Evolutionary conservation across 2,888 invertebrate genomes (phyloP).

Genomic region (Acleris literana): DNA sequence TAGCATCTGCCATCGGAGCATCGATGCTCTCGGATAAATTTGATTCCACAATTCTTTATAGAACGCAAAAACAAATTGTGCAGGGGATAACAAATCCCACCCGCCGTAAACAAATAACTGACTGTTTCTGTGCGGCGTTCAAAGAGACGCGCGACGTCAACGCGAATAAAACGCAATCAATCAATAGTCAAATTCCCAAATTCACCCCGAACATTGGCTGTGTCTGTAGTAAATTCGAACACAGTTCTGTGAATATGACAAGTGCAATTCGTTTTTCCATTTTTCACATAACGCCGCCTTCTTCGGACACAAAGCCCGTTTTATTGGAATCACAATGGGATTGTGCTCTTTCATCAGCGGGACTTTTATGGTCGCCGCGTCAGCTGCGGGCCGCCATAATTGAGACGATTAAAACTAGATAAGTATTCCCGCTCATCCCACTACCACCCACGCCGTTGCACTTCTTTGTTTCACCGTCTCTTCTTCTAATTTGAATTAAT

Average conservation of each 20-base stretch:
- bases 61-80: not conserved
- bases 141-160: slow-evolving; percentile 23
- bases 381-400: slow-evolving; percentile 74
- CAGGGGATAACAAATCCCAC: slow-evolving; percentile 8
- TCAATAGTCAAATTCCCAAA: slow-evolving; percentile 54
- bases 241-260: slow-evolving; percentile 70
- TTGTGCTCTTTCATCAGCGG: slow-evolving; percentile 78
- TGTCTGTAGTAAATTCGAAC: slow-evolving; percentile 59
- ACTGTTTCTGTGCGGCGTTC: slow-evolving; percentile 9
- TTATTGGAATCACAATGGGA: slow-evolving; percentile 78
- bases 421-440: slow-evolving; percentile 44
- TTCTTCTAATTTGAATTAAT: not conserved
- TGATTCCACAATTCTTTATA: not conserved
- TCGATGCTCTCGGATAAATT: not conserved
- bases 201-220: slow-evolving; percentile 41
- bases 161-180: slow-evolving; percentile 42
- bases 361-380: slow-evolving; percentile 75
- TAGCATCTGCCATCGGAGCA: not conserved
- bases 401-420: slow-evolving; percentile 69
- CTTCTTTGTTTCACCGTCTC: slow-evolving; percentile 41
- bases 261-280: slow-evolving; percentile 76
- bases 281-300: slow-evolving; percentile 76
- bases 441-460: slow-evolving; percentile 52
- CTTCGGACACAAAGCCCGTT: slow-evolving; percentile 75
- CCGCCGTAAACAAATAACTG: slow-evolving; percentile 15